These are phyloP conservation scores for Conistra vaccinii DNA, from an alignment of 2,888 invertebrate species.

Conservation along the genomic window DNA sequence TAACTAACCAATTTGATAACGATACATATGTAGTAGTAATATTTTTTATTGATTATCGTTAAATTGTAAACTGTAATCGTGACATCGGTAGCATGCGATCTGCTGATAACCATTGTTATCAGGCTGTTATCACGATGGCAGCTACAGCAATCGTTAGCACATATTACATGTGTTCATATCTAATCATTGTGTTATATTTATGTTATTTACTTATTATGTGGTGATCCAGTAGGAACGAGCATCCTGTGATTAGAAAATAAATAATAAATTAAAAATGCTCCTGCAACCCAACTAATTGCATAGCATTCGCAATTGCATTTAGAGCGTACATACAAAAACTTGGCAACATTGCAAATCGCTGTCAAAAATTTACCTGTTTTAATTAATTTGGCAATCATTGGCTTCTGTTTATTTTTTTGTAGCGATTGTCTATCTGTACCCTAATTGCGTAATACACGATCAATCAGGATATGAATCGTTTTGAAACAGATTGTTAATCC, in stretches of 20 bases:
- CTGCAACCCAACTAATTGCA: neutral
- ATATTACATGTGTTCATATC: conserved; percentile 59
- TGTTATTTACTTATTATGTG: conserved; percentile 30
- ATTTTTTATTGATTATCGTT: conserved; percentile 45
- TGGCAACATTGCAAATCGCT: too few relatives aligned
- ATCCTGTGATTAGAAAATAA: neutral
- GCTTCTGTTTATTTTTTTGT: too few relatives aligned
- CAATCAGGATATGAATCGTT: too few relatives aligned
- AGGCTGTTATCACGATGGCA: conserved; percentile 55
- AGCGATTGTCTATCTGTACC: too few relatives aligned
- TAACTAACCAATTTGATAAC: conserved; percentile 27
- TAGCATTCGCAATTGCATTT: neutral
- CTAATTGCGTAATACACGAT: too few relatives aligned
- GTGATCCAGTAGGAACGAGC: neutral
- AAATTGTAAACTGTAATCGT: conserved; percentile 56
- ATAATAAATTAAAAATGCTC: too few relatives aligned
- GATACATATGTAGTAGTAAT: conserved; percentile 19
- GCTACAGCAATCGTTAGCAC: conserved; percentile 57
- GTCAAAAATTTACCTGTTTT: too few relatives aligned
- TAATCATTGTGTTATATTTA: conserved; percentile 53
- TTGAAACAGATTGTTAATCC: too few relatives aligned
- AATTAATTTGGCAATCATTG: too few relatives aligned
- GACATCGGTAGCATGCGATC: conserved; percentile 66
- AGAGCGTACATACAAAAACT: too few relatives aligned
- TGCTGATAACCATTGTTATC: conserved; percentile 59